phyloP scores from a whole-genome alignment of 1,140 invertebrate species.

The Diachasmimorpha longicaudata region DNA sequence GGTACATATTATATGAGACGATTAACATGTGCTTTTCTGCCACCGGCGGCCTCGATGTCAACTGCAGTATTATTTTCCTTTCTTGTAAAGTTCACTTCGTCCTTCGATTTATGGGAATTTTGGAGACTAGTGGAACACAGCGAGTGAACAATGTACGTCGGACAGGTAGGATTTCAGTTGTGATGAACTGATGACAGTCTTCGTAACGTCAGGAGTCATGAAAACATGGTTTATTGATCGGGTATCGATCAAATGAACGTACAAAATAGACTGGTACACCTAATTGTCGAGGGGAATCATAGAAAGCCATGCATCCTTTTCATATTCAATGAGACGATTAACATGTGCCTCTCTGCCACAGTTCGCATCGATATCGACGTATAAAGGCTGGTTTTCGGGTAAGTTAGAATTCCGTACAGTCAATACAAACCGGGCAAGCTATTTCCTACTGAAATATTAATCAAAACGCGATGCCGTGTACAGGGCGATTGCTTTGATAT shows the following conservation, averaged over 20 bases:
- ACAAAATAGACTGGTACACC: conserved; percentile 19
- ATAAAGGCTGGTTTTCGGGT: neutral
- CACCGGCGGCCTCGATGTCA: too few relatives aligned
- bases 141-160: too few relatives aligned
- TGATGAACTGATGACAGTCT: too few relatives aligned
- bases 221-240: neutral
- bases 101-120: too few relatives aligned
- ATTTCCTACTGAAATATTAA: conserved; percentile 55
- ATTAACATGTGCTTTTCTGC: too few relatives aligned
- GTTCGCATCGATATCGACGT: neutral
- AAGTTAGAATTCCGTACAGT: neutral
- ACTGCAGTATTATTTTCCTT: too few relatives aligned
- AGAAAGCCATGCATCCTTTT: conserved; percentile 41
- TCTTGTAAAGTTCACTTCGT: too few relatives aligned
- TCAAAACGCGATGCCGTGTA: conserved; percentile 33
- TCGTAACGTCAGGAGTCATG: too few relatives aligned
- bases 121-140: too few relatives aligned
- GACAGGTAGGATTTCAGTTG: too few relatives aligned
- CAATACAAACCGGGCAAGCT: conserved; percentile 11
- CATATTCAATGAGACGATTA: conserved; percentile 51
- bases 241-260: neutral
- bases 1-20: too few relatives aligned
- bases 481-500: conserved; percentile 32
- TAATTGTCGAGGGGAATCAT: conserved; percentile 43
- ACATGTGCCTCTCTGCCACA: conserved; percentile 33